Evolutionary conservation across 1,140 invertebrate genomes (phyloP).

Genomic region (Bathynomus jamesi): DNA sequence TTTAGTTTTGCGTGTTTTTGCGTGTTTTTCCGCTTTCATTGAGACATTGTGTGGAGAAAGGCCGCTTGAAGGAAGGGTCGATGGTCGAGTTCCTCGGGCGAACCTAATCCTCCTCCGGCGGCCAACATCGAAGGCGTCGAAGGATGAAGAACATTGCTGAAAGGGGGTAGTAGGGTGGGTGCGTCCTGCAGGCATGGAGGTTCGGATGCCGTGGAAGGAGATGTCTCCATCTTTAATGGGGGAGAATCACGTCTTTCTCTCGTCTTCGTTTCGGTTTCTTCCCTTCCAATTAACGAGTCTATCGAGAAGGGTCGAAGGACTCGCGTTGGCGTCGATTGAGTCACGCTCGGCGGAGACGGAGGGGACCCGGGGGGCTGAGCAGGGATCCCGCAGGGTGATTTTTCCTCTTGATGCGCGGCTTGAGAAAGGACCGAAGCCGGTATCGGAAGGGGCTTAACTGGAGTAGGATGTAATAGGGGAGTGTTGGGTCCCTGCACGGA

Average conservation of each 20-base stretch:
- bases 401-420: constrained; percentile 16
- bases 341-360: constrained; percentile 14
- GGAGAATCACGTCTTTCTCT: constrained; percentile 16
- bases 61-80: constrained; percentile 31
- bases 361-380: constrained; percentile 19
- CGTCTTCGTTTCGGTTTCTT: constrained; percentile 11
- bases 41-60: constrained; percentile 34
- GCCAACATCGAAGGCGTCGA: constrained; percentile 7
- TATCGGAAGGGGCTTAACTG: constrained; percentile 40
- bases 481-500: constrained; percentile 34
- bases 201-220: constrained; percentile 31
- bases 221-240: constrained; percentile 32
- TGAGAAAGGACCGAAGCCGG: constrained; percentile 41
- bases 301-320: constrained; percentile 36
- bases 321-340: constrained; percentile 10
- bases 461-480: constrained; percentile 45
- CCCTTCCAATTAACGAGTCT: constrained; percentile 37
- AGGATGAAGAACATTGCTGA: constrained; percentile 7
- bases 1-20: too few relatives aligned
- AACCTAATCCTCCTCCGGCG: neutral
- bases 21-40: too few relatives aligned
- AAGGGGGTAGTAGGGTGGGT: constrained; percentile 6
- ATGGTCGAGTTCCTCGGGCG: constrained; percentile 18
- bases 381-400: constrained; percentile 17
- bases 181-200: constrained; percentile 20